These are phyloP conservation scores for Cichlasoma orientale DNA, from an alignment of 2,797 vertebrate species.

Conservation along the genomic window DNA sequence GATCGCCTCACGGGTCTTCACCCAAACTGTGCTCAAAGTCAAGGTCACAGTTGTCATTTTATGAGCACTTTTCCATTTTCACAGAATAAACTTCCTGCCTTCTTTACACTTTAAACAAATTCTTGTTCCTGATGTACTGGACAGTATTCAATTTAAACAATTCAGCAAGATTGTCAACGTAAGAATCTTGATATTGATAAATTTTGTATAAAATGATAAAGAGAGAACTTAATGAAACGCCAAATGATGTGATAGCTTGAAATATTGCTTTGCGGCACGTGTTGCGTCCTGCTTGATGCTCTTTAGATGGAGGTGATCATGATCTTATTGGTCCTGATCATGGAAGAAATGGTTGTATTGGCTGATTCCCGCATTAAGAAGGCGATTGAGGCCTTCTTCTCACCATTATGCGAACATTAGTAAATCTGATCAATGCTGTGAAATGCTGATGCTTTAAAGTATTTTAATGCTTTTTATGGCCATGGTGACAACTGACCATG, in stretches of 20 bases:
- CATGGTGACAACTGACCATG: neutral
- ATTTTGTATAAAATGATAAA: neutral
- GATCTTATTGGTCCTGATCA: neutral
- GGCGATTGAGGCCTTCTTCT: neutral
- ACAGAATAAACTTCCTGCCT: neutral
- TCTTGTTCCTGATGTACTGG: neutral
- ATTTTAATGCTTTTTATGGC: neutral
- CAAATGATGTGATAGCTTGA: neutral
- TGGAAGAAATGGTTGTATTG: neutral
- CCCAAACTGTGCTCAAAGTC: neutral
- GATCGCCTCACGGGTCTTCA: neutral
- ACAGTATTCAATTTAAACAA: neutral
- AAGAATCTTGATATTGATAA: neutral
- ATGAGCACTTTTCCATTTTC: neutral
- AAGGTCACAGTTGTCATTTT: neutral
- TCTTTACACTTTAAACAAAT: neutral
- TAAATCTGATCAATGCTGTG: neutral
- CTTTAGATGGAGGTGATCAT: neutral
- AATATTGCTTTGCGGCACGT: too few relatives aligned
- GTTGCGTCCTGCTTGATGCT: neutral
- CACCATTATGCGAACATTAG: neutral
- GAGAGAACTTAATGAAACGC: too few relatives aligned
- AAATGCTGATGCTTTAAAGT: neutral
- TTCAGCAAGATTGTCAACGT: neutral
- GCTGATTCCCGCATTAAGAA: neutral